Conservation (phyloP, 2,113 vertebrate species). For the Amblyornis subalaris region DNA sequence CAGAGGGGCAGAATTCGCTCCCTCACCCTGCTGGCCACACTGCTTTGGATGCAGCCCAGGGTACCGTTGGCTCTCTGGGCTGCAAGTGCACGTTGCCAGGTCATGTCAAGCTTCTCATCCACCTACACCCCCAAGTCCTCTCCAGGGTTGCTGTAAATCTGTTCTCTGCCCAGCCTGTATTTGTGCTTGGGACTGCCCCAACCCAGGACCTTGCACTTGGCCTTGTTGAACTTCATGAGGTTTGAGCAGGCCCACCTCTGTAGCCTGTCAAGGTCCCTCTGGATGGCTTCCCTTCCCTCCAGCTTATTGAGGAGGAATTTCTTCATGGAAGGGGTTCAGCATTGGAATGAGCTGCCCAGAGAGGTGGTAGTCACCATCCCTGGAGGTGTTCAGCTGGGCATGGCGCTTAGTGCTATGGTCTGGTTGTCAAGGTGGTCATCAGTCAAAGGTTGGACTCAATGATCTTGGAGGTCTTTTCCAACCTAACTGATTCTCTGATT, state of each 20-base stretch:
- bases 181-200: neutral
- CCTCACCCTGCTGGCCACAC: neutral
- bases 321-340: neutral
- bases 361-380: neutral
- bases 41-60: neutral
- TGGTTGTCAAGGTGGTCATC: neutral
- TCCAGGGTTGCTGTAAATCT: neutral
- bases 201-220: neutral
- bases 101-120: neutral
- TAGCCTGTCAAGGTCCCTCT: neutral
- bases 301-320: neutral
- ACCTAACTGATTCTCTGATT: neutral
- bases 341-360: neutral
- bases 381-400: neutral
- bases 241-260: neutral
- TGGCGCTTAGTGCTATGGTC: neutral
- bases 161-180: neutral
- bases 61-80: neutral
- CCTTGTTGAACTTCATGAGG: neutral
- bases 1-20: neutral
- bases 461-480: neutral
- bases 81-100: neutral
- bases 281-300: neutral
- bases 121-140: neutral
- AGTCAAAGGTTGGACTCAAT: neutral